Percentiles rank a stretch among this genome's conserved stretches.
These are phyloP conservation scores for Melinaea menophilus DNA, from an alignment of 2,888 invertebrate genomes.

Conservation along the genomic window DNA sequence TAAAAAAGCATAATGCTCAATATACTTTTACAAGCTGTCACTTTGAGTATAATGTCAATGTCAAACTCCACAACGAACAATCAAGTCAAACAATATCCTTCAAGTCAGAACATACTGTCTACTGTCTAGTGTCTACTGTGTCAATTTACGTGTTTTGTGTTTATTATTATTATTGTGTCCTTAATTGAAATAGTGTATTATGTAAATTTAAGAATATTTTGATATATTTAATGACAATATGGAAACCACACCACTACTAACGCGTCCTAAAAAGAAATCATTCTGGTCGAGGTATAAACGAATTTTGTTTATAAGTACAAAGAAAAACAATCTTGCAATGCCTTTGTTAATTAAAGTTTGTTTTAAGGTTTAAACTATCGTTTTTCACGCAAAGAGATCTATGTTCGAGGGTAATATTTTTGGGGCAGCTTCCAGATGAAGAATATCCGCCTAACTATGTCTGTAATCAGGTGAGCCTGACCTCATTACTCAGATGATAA, in stretches of 20 bases:
- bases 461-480: constrained; percentile 85
- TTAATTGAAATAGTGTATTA: constrained; percentile 1
- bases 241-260: constrained; percentile 68
- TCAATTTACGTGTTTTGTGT: constrained; percentile 4
- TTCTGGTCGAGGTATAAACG: constrained; percentile 68
- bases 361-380: constrained; percentile 85
- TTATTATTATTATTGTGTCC: constrained; percentile 12
- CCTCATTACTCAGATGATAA: constrained; percentile 18
- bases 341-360: constrained; percentile 29
- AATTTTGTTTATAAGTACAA: constrained; percentile 35
- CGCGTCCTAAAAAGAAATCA: constrained; percentile 63
- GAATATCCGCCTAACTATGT: constrained; percentile 97
- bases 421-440: constrained; percentile 86
- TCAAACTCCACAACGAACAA: too few species aligned
- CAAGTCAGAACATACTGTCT: constrained; percentile 1
- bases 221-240: constrained; percentile 37
- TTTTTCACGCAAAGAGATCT: constrained; percentile 87
- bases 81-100: not conserved
- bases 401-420: constrained; percentile 85
- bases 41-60: too few species aligned
- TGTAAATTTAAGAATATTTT: constrained; percentile 7
- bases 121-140: constrained; percentile 5
- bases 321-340: constrained; percentile 15
- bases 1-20: too few species aligned
- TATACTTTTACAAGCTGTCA: too few species aligned